A percentile compares a stretch with the other conserved stretches of the same genome.
These are phyloP conservation scores for Trachemys scripta DNA, from an alignment of 2,113 vertebrate species.

Conservation along the genomic window DNA sequence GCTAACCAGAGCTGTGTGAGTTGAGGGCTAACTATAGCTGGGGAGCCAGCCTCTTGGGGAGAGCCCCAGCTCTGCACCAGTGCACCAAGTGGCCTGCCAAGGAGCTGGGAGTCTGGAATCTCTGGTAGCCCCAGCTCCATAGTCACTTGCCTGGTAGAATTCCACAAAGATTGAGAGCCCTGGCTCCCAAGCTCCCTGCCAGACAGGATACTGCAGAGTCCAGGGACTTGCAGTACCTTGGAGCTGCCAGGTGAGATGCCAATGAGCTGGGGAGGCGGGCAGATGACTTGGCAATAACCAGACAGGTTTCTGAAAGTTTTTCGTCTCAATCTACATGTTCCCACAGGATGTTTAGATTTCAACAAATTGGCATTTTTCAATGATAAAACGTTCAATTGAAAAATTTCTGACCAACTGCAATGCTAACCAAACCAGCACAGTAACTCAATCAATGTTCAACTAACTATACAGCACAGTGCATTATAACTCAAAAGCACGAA, in stretches of 20 bases:
- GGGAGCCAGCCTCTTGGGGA: neutral
- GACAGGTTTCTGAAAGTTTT: neutral
- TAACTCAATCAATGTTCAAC: neutral
- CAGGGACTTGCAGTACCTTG: neutral
- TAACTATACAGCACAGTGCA: neutral
- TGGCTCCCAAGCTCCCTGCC: neutral
- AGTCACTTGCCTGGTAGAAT: too few relatives aligned
- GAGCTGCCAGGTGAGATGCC: neutral
- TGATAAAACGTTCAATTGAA: neutral
- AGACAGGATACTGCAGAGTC: neutral
- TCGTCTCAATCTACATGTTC: neutral
- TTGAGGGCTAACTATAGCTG: neutral
- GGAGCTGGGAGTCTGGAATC: neutral
- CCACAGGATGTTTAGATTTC: neutral
- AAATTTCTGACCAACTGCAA: neutral
- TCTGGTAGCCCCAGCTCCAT: neutral
- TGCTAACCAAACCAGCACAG: neutral
- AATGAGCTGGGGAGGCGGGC: neutral
- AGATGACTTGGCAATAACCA: neutral
- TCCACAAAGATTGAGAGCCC: neutral
- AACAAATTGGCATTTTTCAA: neutral
- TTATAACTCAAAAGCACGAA: neutral
- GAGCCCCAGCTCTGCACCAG: neutral
- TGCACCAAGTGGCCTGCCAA: neutral
- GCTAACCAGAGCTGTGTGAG: neutral